Base-by-base conservation (phyloP, 2,797 vertebrate genomes). In the Vultur gryphus region DNA sequence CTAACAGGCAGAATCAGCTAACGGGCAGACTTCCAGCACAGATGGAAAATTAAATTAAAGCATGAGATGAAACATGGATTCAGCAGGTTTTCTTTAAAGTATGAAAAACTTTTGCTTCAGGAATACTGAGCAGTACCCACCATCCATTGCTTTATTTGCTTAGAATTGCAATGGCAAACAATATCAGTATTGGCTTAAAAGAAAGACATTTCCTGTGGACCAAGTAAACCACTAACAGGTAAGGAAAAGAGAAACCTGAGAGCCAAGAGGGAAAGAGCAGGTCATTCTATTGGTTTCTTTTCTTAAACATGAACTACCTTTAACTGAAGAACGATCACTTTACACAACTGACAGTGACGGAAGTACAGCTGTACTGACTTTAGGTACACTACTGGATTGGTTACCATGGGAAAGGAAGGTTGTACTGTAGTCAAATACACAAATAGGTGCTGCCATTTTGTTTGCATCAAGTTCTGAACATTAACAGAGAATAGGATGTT, bases 281-380 rank as follows among this genome's bases (percentile, higher is more conserved):
- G 29, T 91, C 88, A 75, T 82, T 93, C 90, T 71, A 51, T 1
- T 86, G 66, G 57, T 84, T 87, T 92, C 69, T 92, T 94, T 88
- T 80, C 94, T 94, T 92, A 93, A 97, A 96, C 49, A 89, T 89
- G 82, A 96, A 95, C 80, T 94, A 89, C 55, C 31, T 83, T 96
- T 94, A 94, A 95, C 92, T 96, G 93, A 94, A 90, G 85, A 55
- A 35, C 51, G 61, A 82, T 95, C 77, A 8, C 71, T 84, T 97
- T 96, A 96, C 94, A 91, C 62, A 94, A 76, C 31, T 78, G 48
- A 73, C 43, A 87, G 49, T 21, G 46, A 91, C 64, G 94, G 21
- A 73, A 91, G 61, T 61, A 79, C 35, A 81, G 54, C 51, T 90
- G 31, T 55, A 75, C 8, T 82, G 76, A 76, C 73, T 87, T 84